phyloP scores from a whole-genome alignment of 2,888 invertebrate species.

The Gastrophysa polygoni region DNA sequence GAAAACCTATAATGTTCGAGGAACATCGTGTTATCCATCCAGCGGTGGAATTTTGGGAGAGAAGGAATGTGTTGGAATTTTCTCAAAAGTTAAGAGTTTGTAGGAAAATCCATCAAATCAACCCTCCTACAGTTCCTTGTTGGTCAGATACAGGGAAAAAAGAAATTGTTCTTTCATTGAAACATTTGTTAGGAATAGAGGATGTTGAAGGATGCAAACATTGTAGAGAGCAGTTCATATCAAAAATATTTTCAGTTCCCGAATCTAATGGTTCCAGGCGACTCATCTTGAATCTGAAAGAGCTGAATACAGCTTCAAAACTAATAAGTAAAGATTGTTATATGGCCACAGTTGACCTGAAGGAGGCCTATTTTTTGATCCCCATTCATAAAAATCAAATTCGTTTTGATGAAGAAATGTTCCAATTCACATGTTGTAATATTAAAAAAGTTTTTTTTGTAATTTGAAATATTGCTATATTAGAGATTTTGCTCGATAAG shows the following conservation, averaged over 20 bases:
- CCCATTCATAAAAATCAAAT: constrained; percentile 32
- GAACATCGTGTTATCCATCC: too few species aligned
- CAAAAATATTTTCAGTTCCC: constrained; percentile 22
- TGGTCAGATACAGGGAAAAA: background rate
- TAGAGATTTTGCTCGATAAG: background rate
- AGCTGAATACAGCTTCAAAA: constrained; percentile 33
- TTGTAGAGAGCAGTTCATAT: constrained; percentile 21
- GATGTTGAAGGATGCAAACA: background rate
- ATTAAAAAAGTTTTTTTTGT: constrained; percentile 14
- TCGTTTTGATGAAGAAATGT: constrained; percentile 31
- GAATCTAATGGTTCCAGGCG: constrained; percentile 19
- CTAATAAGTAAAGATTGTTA: constrained; percentile 25
- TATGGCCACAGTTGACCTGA: constrained; percentile 24
- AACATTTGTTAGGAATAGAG: background rate
- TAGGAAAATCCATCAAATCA: too few species aligned
- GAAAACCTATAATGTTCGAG: too few species aligned
- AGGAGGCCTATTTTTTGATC: constrained; percentile 14
- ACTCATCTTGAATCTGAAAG: constrained; percentile 32
- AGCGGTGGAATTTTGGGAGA: too few species aligned
- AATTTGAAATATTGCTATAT: background rate
- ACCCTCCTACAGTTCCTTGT: too few species aligned
- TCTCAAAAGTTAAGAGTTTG: too few species aligned
- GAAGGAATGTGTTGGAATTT: too few species aligned
- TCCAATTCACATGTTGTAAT: constrained; percentile 30
- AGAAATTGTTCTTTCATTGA: background rate